phyloP scores from a whole-genome alignment of 2,113 vertebrate genomes.

The Cathartes aura region DNA sequence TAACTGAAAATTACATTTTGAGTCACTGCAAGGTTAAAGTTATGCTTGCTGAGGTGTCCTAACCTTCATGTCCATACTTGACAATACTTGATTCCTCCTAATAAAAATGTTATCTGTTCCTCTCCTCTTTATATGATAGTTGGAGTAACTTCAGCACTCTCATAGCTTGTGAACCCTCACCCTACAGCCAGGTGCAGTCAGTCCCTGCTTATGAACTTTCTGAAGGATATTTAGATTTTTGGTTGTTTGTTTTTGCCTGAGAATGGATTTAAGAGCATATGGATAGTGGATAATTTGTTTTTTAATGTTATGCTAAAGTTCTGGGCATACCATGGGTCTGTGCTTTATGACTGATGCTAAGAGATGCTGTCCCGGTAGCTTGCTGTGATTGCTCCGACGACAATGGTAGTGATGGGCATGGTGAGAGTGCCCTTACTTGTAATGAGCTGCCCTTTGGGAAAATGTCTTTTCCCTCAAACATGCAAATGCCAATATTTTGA shows the following conservation, averaged over 20 bases:
- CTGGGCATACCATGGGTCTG: neutral
- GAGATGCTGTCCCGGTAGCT: neutral
- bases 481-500: constrained; percentile 52
- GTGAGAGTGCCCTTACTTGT: constrained; percentile 39
- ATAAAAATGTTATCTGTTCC: neutral
- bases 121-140: neutral
- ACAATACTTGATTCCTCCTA: neutral
- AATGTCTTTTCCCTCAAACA: constrained; percentile 49
- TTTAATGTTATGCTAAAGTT: neutral
- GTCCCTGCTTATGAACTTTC: neutral
- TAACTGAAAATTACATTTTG: neutral
- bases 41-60: neutral
- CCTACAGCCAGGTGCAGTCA: neutral
- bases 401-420: neutral
- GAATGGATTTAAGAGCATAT: neutral
- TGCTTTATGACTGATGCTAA: neutral
- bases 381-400: neutral
- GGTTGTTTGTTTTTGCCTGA: neutral
- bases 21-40: neutral
- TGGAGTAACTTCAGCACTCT: neutral
- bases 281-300: neutral
- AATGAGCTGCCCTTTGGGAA: constrained; percentile 30
- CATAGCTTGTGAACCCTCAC: neutral
- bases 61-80: neutral
- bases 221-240: neutral